Conservation (phyloP, 2,888 invertebrate species). For the Eulithis prunata region DNA sequence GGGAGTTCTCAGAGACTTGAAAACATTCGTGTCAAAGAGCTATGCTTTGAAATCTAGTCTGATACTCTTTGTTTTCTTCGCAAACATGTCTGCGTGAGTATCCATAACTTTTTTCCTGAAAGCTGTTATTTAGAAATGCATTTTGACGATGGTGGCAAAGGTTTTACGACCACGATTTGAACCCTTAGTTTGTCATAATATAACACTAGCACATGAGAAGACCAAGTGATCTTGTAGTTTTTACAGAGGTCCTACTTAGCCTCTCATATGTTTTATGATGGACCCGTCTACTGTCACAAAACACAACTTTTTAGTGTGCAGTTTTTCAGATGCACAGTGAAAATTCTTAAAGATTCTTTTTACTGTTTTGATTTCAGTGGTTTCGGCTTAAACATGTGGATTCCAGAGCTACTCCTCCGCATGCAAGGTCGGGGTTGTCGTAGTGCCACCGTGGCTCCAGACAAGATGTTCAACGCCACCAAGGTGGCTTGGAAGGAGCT, state of each 20-base stretch:
- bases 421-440: conserved; percentile 69
- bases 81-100: conserved; percentile 81
- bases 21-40: conserved; percentile 69
- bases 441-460: conserved; percentile 59
- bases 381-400: conserved; percentile 89
- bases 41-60: conserved; percentile 72
- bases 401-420: conserved; percentile 89
- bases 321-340: too few species aligned
- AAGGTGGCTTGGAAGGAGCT: conserved; percentile 70
- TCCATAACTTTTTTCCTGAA: background rate
- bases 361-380: conserved; percentile 71
- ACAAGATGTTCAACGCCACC: conserved; percentile 59
- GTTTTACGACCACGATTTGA: too few species aligned
- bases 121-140: too few species aligned
- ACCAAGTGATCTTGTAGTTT: too few species aligned
- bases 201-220: too few species aligned
- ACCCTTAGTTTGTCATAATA: too few species aligned
- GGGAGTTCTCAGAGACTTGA: conserved; percentile 70
- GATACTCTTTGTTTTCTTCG: conserved; percentile 76
- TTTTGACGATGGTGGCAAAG: too few species aligned
- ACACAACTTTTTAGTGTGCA: too few species aligned
- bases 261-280: too few species aligned
- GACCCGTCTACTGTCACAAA: too few species aligned
- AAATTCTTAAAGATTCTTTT: background rate
- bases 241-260: too few species aligned